Base-by-base conservation (phyloP, 2,888 invertebrate species). In the Coremacera marginata region DNA sequence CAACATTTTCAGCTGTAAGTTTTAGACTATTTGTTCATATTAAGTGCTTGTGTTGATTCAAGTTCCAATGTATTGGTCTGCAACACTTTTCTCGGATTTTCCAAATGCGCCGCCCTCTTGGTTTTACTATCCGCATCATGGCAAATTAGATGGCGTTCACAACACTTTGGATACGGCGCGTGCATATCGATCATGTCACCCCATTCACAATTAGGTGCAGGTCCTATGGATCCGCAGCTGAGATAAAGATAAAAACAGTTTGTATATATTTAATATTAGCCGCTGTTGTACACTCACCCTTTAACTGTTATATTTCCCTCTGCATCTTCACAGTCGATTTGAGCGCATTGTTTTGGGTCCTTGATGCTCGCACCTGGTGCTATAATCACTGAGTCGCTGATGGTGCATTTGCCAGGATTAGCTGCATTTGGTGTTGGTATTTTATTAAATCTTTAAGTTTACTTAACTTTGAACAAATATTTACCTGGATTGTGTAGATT, bases 341-440 rank as follows among this genome's bases (percentile, higher is more conserved):
- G 11, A 14, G 63, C 63, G 34, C 73, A 73, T 0, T 37, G 14
- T 22, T 25, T 22, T 2, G 73, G 63, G 27, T 49, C 14, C 14
- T 62, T 63, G 16, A 52, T n/a, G n/a, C n/a, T 27, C 5, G 63
- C 75, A 2, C 68, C 68, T 0, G 75, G 75, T 14, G 51, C 22
- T 51, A 75, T 19, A 16, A 70, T 60, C 37, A 75, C 3, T 22
- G 57, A 44, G 11, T 34, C 60, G 27, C 5, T 70, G 19, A 75
- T 31, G 16, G 49, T 44, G 51, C 75, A 75, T 37, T 70, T 75
- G 62, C 75, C 75, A 22, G 68, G 75, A 75, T 75, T 19, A n/a
- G 25, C 75, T 75, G 19, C 34, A 8, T 22, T 27, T 37, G 22
- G 16, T 31, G n/a, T 0, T 31, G n/a, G 16, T 62, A 63, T 31